Percentiles rank a stretch among this genome's conserved stretches.
Conservation (phyloP, 2,113 vertebrate species). For the Vimba vimba region DNA sequence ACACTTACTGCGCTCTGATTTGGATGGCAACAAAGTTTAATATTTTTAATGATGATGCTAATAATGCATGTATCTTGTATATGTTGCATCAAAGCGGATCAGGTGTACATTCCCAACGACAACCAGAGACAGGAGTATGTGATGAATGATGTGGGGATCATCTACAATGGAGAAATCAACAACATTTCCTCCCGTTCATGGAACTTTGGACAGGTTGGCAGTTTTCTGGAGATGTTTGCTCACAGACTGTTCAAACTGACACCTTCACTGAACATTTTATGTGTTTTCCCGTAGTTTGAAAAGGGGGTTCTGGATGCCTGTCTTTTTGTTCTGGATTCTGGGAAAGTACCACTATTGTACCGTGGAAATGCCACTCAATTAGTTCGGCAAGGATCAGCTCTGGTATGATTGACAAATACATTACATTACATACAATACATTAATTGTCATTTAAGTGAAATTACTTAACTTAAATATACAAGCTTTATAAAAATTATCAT, state of each 20-base stretch:
- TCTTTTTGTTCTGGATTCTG: constrained; percentile 81
- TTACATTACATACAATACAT: no score
- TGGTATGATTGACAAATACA: constrained; percentile 75
- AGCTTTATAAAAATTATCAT: no score
- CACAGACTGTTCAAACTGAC: not conserved
- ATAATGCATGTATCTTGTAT: not conserved
- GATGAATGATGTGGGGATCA: constrained; percentile 83
- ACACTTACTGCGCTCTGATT: not conserved
- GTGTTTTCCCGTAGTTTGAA: constrained; percentile 80
- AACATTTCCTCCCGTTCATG: constrained; percentile 76
- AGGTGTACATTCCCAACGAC: constrained; percentile 76
- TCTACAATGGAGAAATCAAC: constrained; percentile 77
- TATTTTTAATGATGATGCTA: not conserved
- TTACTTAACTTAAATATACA: no score
- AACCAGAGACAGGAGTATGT: constrained; percentile 83
- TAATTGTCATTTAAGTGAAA: no score
- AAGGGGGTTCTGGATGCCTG: constrained; percentile 86
- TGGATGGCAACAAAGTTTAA: not conserved
- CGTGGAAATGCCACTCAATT: constrained; percentile 82
- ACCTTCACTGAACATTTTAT: not conserved
- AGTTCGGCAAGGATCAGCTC: constrained; percentile 82
- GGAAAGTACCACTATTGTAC: constrained; percentile 81
- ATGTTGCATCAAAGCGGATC: constrained; percentile 76
- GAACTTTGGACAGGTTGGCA: constrained; percentile 86
- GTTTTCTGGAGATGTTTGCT: not conserved